Evolutionary conservation across 2,888 invertebrate species (phyloP), one percentile per base, ranked within the genome.

Genomic region (Coenonympha arcania): DNA sequence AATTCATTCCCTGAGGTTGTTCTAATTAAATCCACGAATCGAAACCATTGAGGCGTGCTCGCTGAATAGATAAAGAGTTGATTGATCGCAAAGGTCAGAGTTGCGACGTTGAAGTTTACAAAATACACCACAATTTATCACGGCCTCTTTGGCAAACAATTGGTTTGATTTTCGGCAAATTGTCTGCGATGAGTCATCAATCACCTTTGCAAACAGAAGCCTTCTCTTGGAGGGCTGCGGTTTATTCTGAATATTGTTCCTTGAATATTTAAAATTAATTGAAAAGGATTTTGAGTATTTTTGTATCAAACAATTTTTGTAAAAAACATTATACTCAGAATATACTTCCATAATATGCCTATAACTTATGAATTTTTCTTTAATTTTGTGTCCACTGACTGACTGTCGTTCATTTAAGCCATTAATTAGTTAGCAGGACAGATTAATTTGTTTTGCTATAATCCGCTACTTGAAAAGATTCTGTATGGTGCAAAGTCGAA

Each of bases 151-250:
- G 41, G 44, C 48, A 50, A 40, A 47, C 47, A 41, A 43, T 40
- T 43, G 53, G 42, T 44, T 41, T 50, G 47, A 53, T 50, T 50
- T 41, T 42, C 42, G 36, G 50, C 30, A 53, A 55, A 47, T 53
- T 53, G 39, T 34, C 51, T 40, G 18, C 30, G 39, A 40, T 22
- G 42, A 54, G 47, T 44, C 46, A 31, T 31, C 26, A 51, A 47
- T 51, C 47, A 41, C 16, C n/a, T 16, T 11, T n/a, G 26, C 44
- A 44, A 44, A 44, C 44, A 44, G 34, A 44, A n/a, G 24, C 34
- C 40, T n/a, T n/a, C 4, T n/a, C 3, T 20, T 22, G 24, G 24
- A 44, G 33, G 33, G 15, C 15, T 43, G 28, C 13, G 31, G 24
- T 16, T 15, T 6, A 3, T 5, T 16, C 34, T 9, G 20, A 44